Base-by-base conservation (phyloP, 2,888 invertebrate genomes). In the Drosophila yooni region DNA sequence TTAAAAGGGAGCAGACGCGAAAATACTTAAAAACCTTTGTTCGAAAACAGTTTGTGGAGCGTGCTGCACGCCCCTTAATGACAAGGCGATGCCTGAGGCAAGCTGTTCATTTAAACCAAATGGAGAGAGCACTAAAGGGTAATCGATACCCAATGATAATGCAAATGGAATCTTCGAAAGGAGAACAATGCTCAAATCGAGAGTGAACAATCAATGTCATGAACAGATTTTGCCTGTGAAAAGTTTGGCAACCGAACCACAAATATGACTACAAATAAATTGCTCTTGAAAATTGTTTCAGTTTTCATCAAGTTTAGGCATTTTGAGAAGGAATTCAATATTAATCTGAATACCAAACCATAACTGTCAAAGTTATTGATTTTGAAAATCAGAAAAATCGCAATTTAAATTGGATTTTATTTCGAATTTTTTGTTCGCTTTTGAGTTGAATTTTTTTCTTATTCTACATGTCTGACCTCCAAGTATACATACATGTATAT, bases 1-100 rank as follows among this genome's bases (percentile, higher is more conserved):
- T 11, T 31, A 18, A 71, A 31, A 58, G 13, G 43, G 27, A 57
- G 21, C 27, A 38, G 29, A 33, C 48, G 40, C 25, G 21, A 43
- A 54, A 67, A 21, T 46, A 25, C 50, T 34, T 11, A 33, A 36
- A 40, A 31, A 46, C 13, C 46, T 21, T 46, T 46, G 46, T 46
- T 46, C 46, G 21, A 7, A 27, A 68, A 40, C 70, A 29, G 52
- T 40, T 59, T 48, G 31, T 15, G 36, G 38, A 36, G 48, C 29
- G 43, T 53, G 63, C 27, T 53, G 60, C 58, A 51, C 48, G 63
- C 63, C 59, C 53, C 74, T 57, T 43, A 56, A 36, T 59, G 40
- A 29, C 56, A 18, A 33, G 56, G 46, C 25, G 38, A 15, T 31
- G 33, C 50, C 65, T 66, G 62, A 48, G 36, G 27, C 61, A 48